Evolutionary conservation across 2,888 invertebrate genomes (phyloP), one percentile per base, ranked within the genome.

Genomic region (Agrochola circellaris): DNA sequence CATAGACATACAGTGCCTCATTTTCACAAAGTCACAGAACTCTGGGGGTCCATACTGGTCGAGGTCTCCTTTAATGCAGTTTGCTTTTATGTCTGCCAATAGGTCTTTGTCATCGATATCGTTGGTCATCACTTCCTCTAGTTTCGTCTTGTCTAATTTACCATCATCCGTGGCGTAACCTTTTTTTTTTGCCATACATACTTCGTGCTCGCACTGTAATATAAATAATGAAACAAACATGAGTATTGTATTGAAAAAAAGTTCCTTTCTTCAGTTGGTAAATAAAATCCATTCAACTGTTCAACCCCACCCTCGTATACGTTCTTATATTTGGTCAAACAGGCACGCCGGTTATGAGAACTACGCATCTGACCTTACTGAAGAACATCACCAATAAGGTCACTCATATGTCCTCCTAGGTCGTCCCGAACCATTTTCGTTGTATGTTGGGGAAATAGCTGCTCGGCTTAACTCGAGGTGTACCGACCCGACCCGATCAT

Each of bases 151-250:
- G 51, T 92, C 87, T 7, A 92, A 51, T 17, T 85, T 88, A 13
- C 90, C 92, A n/a, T 82, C 77, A 13, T 92, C 91, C 2, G 87
- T 73, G 1, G 85, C 78, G 4, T 81, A 73, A 2, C 92, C 93
- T 30, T 17, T 73, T 65, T 91, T 92, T 26, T 85, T 84, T 0
- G 89, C 92, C 6, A 89, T n/a, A 54, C 93, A 93, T 45, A 87
- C 69, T 0, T 90, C 90, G 30, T 75, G 60, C 0, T 90, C 90
- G 68, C 93, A 93, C 93, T 93, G 75, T 7, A 26, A 13, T 6
- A 17, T 23, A 23, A 20, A 48, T 3, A 17, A 73, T 48, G 20
- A 7, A 45, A 23, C 0, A 30, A 26, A 26, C 11, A 65, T 66
- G 45, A 66, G 20, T 26, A 17, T 42, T n/a, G 9, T 1, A 17